Percentiles rank a stretch among this genome's conserved stretches.
phyloP scores from a whole-genome alignment of 2,797 vertebrate genomes.

The Aselliscus stoliczkanus region DNA sequence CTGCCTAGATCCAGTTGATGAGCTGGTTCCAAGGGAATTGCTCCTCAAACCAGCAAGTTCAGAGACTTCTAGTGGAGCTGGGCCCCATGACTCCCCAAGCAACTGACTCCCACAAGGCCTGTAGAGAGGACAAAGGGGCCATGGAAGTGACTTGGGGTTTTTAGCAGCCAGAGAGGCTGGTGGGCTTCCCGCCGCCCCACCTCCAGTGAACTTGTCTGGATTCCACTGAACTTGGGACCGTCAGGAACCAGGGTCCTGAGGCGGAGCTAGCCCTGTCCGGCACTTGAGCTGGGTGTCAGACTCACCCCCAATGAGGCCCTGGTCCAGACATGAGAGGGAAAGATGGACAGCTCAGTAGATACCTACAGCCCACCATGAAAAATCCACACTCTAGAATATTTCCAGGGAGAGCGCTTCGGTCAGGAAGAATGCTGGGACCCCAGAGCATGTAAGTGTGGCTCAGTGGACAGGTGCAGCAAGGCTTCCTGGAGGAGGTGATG shows the following conservation, averaged over 20 bases:
- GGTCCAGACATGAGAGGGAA: not conserved
- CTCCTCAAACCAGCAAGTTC: no score
- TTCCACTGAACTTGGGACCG: no score
- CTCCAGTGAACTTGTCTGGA: rapidly evolving
- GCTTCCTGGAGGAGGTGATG: not conserved
- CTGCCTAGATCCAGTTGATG: rapidly evolving
- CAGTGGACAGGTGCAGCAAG: not conserved
- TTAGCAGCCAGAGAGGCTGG: not conserved
- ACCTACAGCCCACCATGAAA: rapidly evolving
- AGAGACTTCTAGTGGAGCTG: no score
- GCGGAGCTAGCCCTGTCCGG: rapidly evolving
- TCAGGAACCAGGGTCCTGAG: not conserved
- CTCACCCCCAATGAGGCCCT: not conserved
- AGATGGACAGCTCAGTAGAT: rapidly evolving
- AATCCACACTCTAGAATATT: not conserved
- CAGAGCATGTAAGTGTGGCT: not conserved
- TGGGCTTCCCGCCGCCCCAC: not conserved
- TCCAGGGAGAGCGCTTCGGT: rapidly evolving
- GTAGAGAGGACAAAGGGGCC: rapidly evolving
- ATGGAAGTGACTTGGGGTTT: rapidly evolving
- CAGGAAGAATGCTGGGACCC: no score
- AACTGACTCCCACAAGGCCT: rapidly evolving
- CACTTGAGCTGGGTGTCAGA: not conserved
- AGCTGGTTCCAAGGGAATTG: rapidly evolving
- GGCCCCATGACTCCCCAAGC: rapidly evolving